Conservation (phyloP, 2,888 invertebrate species). For the Bibio marci region DNA sequence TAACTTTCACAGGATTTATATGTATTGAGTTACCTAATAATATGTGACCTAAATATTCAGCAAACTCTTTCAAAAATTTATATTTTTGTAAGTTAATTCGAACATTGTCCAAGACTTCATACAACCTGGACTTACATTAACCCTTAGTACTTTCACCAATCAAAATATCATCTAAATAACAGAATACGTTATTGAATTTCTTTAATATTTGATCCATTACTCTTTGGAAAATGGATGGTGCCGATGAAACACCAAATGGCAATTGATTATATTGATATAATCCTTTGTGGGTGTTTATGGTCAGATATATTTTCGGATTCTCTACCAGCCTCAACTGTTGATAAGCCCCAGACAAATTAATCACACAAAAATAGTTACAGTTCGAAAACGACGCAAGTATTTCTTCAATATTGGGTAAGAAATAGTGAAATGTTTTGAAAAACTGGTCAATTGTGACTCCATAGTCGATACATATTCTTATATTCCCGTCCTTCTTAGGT, state of each 20-base stretch:
- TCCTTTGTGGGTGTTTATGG: background rate
- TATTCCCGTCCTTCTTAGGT: too few species aligned
- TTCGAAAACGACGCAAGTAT: too few species aligned
- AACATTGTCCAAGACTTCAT: constrained; percentile 5
- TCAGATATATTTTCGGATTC: background rate
- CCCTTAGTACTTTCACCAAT: constrained; percentile 4
- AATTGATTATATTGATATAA: background rate
- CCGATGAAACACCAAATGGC: background rate
- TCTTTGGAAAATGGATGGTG: constrained; percentile 1
- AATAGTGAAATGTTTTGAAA: too few species aligned
- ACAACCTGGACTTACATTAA: constrained; percentile 6
- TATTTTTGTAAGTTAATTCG: constrained; percentile 9
- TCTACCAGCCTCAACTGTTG: background rate
- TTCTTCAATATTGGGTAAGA: too few species aligned
- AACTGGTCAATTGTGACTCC: too few species aligned
- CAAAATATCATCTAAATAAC: constrained; percentile 9
- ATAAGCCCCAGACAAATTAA: too few species aligned
- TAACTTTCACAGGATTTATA: too few species aligned
- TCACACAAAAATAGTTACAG: too few species aligned
- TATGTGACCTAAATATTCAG: constrained; percentile 10
- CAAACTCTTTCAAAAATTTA: constrained; percentile 7
- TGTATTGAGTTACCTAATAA: too few species aligned
- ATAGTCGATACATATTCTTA: too few species aligned
- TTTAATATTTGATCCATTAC: constrained; percentile 7
- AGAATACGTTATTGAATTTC: constrained; percentile 1